Evolutionary conservation across 2,888 invertebrate genomes (phyloP).

Genomic region (Byasa hedistus): DNA sequence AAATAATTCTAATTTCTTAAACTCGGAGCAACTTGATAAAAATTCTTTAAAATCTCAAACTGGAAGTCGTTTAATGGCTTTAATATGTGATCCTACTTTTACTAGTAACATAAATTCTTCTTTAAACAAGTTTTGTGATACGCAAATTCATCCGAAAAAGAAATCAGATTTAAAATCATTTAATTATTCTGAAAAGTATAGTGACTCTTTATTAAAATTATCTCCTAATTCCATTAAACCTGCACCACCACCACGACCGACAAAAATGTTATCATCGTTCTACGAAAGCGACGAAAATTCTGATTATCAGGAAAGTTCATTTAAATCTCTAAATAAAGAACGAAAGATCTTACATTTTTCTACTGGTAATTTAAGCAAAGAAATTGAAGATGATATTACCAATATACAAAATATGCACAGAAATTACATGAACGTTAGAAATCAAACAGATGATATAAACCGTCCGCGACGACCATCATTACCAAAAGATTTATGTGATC

Average conservation of each 20-base stretch:
- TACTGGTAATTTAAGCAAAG: constrained; percentile 70
- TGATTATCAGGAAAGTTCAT: constrained; percentile 62
- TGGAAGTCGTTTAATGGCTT: constrained; percentile 81
- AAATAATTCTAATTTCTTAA: constrained; percentile 82
- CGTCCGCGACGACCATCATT: constrained; percentile 78
- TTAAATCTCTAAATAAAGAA: constrained; percentile 62
- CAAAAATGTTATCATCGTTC: constrained; percentile 59
- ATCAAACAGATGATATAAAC: constrained; percentile 43
- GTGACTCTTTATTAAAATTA: constrained; percentile 15
- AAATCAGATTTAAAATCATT: constrained; percentile 36
- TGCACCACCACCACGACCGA: constrained; percentile 66
- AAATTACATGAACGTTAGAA: constrained; percentile 54
- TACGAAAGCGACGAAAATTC: constrained; percentile 74
- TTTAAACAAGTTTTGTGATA: constrained; percentile 43
- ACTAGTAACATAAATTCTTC: constrained; percentile 54
- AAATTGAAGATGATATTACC: constrained; percentile 72
- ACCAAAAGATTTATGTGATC: constrained; percentile 82
- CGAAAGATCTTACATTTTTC: constrained; percentile 69
- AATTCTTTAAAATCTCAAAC: constrained; percentile 75
- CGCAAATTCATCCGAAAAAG: constrained; percentile 44
- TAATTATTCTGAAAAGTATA: constrained; percentile 38
- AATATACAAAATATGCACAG: constrained; percentile 73
- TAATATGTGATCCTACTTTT: constrained; percentile 78
- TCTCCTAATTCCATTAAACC: constrained; percentile 50
- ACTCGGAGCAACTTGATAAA: constrained; percentile 39